Evolutionary conservation across 2,888 invertebrate genomes (phyloP), one percentile per base, ranked within the genome.

Genomic region (Orgyia antiqua): DNA sequence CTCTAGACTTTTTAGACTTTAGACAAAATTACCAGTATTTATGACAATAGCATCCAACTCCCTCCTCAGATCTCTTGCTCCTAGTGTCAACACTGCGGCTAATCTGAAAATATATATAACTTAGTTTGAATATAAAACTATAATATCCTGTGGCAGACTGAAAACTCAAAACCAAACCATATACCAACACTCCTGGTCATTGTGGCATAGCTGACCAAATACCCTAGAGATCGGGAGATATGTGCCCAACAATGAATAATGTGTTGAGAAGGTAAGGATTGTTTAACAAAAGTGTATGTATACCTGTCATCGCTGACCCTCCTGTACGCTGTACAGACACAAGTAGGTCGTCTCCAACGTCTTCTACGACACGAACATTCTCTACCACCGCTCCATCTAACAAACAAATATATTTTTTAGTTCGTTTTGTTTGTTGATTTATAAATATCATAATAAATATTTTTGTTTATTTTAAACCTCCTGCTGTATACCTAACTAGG

Each of bases 271-370:
- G 10, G 2, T 4, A 15, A 15, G 15, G 15, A 15, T 15, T 6
- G 15, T 6, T 15, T 15, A 15, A 15, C 15, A 15, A 4, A 15
- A 15, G 15, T 4, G 15, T 15, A 15, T 15, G 6, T 6, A 15
- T 15, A 78, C 83, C 80, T 64, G 51, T 84, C 82, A 13, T 80
- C 82, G 42, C 68, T 65, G 39, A 83, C 82, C 3, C 89, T 78
- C n/a, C 90, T 63, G 66, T 90, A 91, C 2, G 90, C 89, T 1
- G 91, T 91, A 60, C 91, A 91, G 9, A 91, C 88, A 64, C 91
- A 92, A 13, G 89, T 83, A 1, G 79, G 83, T 13, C 83, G 58
- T 1, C 79, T 67, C 48, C 79, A 67, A 9, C 77, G 70, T 2
- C 79, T 71, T 0, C 78, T 59, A 0, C 82, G 68, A 8, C 83